Conservation (phyloP, 2,797 vertebrate species). For the Antennarius maculatus region DNA sequence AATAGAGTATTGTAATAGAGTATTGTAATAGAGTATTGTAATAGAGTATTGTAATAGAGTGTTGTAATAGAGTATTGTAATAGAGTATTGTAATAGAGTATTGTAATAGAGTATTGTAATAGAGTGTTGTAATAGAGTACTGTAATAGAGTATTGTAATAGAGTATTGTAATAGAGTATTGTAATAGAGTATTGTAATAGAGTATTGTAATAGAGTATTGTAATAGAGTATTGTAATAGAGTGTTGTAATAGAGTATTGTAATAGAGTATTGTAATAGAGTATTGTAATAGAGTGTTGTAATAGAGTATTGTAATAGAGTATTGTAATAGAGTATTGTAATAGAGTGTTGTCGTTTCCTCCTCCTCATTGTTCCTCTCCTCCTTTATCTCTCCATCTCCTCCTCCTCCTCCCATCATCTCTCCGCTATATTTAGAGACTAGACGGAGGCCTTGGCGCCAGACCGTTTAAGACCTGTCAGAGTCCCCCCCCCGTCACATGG, state of each 20-base stretch:
- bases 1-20: too few species aligned
- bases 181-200: too few species aligned
- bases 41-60: constrained; percentile 48
- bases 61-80: constrained; percentile 55
- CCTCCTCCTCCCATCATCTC: constrained; percentile 82
- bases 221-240: constrained; percentile 43
- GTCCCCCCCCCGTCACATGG: constrained; percentile 94
- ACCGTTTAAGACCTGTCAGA: constrained; percentile 98
- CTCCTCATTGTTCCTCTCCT: constrained; percentile 74
- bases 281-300: too few species aligned
- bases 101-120: too few species aligned
- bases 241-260: constrained; percentile 46
- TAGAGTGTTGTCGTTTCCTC: constrained; percentile 70
- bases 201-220: too few species aligned
- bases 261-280: too few species aligned
- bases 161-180: too few species aligned
- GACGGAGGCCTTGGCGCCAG: constrained; percentile 96
- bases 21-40: too few species aligned
- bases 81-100: too few species aligned
- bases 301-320: too few species aligned
- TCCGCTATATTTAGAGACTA: constrained; percentile 91
- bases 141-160: constrained; percentile 71
- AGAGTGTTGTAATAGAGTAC: too few species aligned
- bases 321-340: constrained; percentile 27
- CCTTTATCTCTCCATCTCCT: constrained; percentile 84